Evolutionary conservation across 1,140 invertebrate species (phyloP), one percentile per base, ranked within the genome.

Genomic region (Drosophila novamexicana): DNA sequence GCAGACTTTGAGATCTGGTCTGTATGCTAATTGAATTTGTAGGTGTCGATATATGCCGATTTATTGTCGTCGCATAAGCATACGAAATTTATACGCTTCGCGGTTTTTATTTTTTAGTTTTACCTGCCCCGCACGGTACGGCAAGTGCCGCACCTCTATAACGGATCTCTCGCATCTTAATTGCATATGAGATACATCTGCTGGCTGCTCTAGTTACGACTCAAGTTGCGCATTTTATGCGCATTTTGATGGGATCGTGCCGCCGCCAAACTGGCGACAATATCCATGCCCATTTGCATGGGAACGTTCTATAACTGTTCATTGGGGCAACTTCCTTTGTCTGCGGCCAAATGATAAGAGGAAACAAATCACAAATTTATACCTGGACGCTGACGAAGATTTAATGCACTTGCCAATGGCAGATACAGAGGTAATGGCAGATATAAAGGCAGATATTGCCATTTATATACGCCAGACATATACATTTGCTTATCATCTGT

Each of bases 271-370:
- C 65, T 78, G 82, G 81, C 82, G 81, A 85, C 81, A 47, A 10
- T 47, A 29, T 58, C 56, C 8, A 53, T 68, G 68, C 66, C 49
- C 10, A 54, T 74, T 74, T 52, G 50, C 81, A 85, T 84, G 32
- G 53, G 44, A 71, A 64, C 80, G 65, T 75, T 82, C 79, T 82
- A 72, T 84, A 84, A 84, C 81, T 85, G 81, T 84, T 85, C 71
- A 80, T 67, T 45, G 62, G 74, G 52, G 49, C 82, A 77, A 85
- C 83, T 84, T 84, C 81, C 81, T 84, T 80, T 85, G 77, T 80
- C 59, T 49, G 45, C n/a, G 29, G 32, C 66, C 40, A 10, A 53
- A n/a, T 9, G 34, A 58, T 34, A 66, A 22, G 37, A 57, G 54
- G 54, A 40, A 57, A 42, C 54, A 42, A 42, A 14, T 59, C 22